Base-by-base conservation (phyloP, 2,888 invertebrate species). In the Philereme vetulata region DNA sequence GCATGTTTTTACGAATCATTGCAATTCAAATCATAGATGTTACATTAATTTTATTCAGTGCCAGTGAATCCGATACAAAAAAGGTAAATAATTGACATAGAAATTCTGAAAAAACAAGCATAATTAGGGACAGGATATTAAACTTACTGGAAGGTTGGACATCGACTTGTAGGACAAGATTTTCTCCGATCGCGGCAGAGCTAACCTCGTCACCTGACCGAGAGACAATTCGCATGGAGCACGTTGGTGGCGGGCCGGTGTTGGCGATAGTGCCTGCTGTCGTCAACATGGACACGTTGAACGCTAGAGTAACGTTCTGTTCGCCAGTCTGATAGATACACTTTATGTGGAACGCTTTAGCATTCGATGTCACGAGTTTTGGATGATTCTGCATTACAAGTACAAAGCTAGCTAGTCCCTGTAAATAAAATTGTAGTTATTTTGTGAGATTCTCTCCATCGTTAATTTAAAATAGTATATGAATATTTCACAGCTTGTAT, bases 341-440 rank as follows among this genome's bases (percentile, higher is more conserved):
- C 84, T 97, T 97, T 67, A 99, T 97, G 86, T 98, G 97, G 92
- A 98, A 99, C 1, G 98, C 98, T 85, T 98, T 97, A 4, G 98
- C 98, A 78, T 97, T 97, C 82, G 97, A 97, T 0, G 98, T 99
- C 52, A 98, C 96, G 54, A 99, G 93, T 92, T 97, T 97, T 0
- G 98, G 98, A 94, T 99, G 98, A 88, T 98, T 97, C 83, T 99
- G 98, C 80, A 99, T 97, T 33, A 99, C 98, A 46, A 99, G 93
- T 1, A 98, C 97, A 82, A 98, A 98, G 80, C 97, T 97, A 33
- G 98, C 98, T 82, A 97, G 95, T 52, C 98, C 98, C 96, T 96
- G 85, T 60, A 85, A 82, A 70, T 60, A 59, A 66, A 64, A 33
- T 32, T 4, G 21, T 43, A 38, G 38, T 6, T 38, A 5, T 48